Percentiles rank a stretch among this genome's conserved stretches.
phyloP scores from a whole-genome alignment of 2,113 vertebrate species.

The Ammodytes marinus region DNA sequence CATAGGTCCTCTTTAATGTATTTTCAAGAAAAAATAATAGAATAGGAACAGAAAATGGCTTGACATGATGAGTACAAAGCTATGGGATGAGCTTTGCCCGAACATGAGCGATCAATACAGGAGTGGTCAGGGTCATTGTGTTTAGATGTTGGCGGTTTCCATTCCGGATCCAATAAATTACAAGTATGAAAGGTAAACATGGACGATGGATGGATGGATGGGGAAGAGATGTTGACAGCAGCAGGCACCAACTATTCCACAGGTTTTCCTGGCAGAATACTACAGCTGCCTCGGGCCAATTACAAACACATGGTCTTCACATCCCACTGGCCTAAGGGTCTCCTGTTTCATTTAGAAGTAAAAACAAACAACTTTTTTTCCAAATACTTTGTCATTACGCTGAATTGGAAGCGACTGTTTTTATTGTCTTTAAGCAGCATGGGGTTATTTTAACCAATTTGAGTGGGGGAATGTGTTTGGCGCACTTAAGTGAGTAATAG shows the following conservation, averaged over 20 bases:
- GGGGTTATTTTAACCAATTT: not conserved
- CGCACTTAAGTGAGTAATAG: not conserved
- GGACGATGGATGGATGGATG: not conserved
- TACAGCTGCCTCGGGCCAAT: constrained; percentile 11
- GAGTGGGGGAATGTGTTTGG: not conserved
- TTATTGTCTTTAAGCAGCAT: not conserved
- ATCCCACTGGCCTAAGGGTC: not conserved
- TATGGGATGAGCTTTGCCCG: not conserved
- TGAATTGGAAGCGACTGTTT: not conserved
- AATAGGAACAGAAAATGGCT: not conserved
- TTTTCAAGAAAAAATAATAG: not conserved
- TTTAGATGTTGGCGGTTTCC: not conserved
- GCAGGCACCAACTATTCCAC: constrained; percentile 9
- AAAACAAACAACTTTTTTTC: not conserved
- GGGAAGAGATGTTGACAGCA: not conserved
- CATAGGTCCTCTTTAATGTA: no score
- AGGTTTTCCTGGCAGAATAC: constrained; percentile 26
- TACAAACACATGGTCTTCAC: constrained; percentile 12
- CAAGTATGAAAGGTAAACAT: not conserved
- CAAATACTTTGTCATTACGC: not conserved
- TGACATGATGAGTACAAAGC: not conserved
- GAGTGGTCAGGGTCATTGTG: not conserved
- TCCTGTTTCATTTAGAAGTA: not conserved
- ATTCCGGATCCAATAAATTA: not conserved
- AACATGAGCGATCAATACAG: not conserved